Conservation (phyloP, 2,888 invertebrate species). For the Thyatira batis region DNA sequence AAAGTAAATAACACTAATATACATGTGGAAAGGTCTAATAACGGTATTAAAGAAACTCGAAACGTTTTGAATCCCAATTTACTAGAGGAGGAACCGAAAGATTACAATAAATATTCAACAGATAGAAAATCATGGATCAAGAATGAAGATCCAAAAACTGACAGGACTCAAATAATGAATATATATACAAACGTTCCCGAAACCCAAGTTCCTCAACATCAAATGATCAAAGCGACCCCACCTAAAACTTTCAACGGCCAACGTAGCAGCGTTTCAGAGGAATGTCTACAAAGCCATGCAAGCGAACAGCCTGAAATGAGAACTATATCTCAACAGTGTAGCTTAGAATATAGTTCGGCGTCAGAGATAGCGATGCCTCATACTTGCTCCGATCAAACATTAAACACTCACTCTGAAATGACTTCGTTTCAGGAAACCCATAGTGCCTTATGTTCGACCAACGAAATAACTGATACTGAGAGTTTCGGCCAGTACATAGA, state of each 20-base stretch:
- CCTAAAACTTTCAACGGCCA: conserved; percentile 61
- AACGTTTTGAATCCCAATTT: conserved; percentile 85
- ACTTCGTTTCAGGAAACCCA: conserved; percentile 76
- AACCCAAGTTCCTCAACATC: conserved; percentile 83
- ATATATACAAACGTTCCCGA: conserved; percentile 85
- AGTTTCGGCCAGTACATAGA: conserved; percentile 79
- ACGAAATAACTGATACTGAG: conserved; percentile 78
- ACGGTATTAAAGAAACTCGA: conserved; percentile 81
- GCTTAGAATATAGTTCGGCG: conserved; percentile 86
- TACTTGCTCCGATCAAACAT: conserved; percentile 76
- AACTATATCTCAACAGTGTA: conserved; percentile 87
- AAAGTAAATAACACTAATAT: conserved; percentile 92
- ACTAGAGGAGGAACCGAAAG: conserved; percentile 83
- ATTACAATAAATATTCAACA: conserved; percentile 66
- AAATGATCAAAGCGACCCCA: conserved; percentile 67
- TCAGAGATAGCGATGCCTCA: conserved; percentile 79
- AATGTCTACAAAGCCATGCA: conserved; percentile 70
- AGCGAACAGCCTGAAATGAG: conserved; percentile 79
- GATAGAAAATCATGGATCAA: conserved; percentile 70
- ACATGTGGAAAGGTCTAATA: conserved; percentile 84
- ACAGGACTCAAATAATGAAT: conserved; percentile 75
- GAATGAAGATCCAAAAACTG: conserved; percentile 61
- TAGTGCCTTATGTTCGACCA: conserved; percentile 75
- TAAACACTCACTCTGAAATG: conserved; percentile 76
- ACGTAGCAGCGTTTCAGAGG: conserved; percentile 71